These are phyloP conservation scores for Eupithecia dodoneata DNA, from an alignment of 2,888 invertebrate species.

Conservation along the genomic window DNA sequence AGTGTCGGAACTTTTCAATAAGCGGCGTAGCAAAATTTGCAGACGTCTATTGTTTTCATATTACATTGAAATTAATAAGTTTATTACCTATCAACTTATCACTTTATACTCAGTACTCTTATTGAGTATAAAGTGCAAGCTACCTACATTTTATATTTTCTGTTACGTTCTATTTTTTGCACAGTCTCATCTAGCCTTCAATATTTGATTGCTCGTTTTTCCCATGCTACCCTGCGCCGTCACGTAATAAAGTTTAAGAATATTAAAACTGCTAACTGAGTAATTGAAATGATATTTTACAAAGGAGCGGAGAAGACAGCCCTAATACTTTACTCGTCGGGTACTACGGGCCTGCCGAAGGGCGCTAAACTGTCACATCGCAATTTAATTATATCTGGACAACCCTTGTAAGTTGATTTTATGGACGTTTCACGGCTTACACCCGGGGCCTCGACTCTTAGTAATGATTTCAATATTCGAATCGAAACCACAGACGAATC, in stretches of 20 bases:
- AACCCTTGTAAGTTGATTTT: conserved; percentile 59
- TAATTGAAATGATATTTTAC: conserved; percentile 44
- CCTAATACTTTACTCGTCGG: conserved; percentile 70
- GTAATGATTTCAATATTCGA: conserved; percentile 5
- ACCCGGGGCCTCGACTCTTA: background rate
- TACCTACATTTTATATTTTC: too few species aligned
- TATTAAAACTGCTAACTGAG: conserved; percentile 44
- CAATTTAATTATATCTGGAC: conserved; percentile 60
- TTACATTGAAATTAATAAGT: background rate
- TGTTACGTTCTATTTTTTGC: too few species aligned
- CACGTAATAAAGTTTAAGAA: conserved; percentile 43
- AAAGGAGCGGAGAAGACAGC: conserved; percentile 55
- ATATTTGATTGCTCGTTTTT: background rate
- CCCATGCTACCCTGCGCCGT: background rate
- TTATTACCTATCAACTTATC: too few species aligned
- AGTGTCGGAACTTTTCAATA: background rate
- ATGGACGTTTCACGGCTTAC: conserved; percentile 33
- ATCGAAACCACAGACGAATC: conserved; percentile 4
- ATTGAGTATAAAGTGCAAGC: too few species aligned
- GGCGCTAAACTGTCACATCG: conserved; percentile 66
- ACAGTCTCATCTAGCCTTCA: background rate
- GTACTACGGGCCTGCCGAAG: conserved; percentile 70
- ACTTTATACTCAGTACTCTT: too few species aligned
- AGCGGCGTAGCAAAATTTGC: background rate
- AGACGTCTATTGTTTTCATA: background rate